Base-by-base conservation (phyloP, 2,797 vertebrate genomes). In the Hydrocynus forskahlii region DNA sequence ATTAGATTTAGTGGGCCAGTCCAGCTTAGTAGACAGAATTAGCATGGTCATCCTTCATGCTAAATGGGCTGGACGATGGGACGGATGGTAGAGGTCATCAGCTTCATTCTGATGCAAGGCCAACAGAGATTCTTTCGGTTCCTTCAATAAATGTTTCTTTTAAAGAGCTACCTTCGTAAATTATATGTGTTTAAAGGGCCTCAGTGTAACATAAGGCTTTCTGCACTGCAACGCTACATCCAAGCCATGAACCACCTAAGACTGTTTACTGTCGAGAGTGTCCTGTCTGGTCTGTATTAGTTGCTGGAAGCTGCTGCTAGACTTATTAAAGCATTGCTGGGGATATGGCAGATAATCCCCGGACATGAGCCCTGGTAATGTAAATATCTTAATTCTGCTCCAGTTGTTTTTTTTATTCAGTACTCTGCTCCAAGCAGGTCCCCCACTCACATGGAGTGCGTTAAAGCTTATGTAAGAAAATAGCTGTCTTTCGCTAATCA, bases 201-300 rank as follows among this genome's bases (percentile, higher is more conserved):
- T 66, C 5, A 9, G n/a, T n/a, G n/a, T 7, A 19, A 67, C 0
- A 21, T 3, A 45, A 21, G 21, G 64, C 1, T 35, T 60, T 25
- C 21, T 16, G 48, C 48, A 50, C 48, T 10, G 16, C 5, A 35
- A 7, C 5, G 14, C 19, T 25, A 35, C 1, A 3, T 38, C 63
- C 29, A 66, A 66, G 29, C 35, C 63, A 66, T 21, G 64, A 67
- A 67, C 64, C 4, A n/a, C n/a, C 43, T 29, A 67, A 9, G 8
- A n/a, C n/a, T 10, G 1, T 67, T 67, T 43, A 9, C 43, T 40
- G n/a, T n/a, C 40, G n/a, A n/a, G 16, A 19, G 7, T 55, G 54
- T 75, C n/a, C 23, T 88, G 87, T 83, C 90, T 92, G 91, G 76
- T 92, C 88, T 91, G 89, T 93, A 91, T 93, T 91, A 92, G 83